These are phyloP conservation scores for Callionymus lyra DNA, from an alignment of 2,113 vertebrate genomes.

Conservation along the genomic window DNA sequence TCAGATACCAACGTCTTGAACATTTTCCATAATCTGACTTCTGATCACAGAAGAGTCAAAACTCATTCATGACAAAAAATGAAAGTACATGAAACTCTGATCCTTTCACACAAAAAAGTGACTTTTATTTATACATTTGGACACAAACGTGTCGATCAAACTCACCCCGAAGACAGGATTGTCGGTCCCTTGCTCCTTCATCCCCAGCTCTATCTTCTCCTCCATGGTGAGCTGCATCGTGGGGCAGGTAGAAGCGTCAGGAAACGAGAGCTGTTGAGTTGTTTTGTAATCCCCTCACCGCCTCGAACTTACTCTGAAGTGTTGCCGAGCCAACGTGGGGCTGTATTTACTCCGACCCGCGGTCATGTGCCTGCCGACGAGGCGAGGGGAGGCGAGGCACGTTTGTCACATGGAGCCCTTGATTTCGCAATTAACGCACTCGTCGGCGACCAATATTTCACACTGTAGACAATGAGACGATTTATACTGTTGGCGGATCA, in stretches of 20 bases:
- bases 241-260: not conserved
- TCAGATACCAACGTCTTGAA: no score
- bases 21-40: no score
- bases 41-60: not conserved
- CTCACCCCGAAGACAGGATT: constrained; percentile 52
- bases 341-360: constrained; percentile 19
- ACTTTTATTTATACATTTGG: not conserved
- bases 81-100: no score
- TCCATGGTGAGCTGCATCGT: constrained; percentile 50
- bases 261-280: constrained; percentile 4
- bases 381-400: constrained; percentile 11
- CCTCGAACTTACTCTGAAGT: constrained; percentile 3
- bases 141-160: not conserved
- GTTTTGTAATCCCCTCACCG: constrained; percentile 21
- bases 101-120: not conserved
- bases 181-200: constrained; percentile 24
- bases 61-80: no score
- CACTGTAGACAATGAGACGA: no score
- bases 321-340: constrained; percentile 11
- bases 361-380: constrained; percentile 50
- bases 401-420: constrained; percentile 34
- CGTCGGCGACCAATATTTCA: not conserved
- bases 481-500: no score
- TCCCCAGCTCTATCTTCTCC: constrained; percentile 39
- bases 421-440: constrained; percentile 6